Evolutionary conservation across 2,888 invertebrate species (phyloP).

Genomic region (Thecocarcelia acutangulata): DNA sequence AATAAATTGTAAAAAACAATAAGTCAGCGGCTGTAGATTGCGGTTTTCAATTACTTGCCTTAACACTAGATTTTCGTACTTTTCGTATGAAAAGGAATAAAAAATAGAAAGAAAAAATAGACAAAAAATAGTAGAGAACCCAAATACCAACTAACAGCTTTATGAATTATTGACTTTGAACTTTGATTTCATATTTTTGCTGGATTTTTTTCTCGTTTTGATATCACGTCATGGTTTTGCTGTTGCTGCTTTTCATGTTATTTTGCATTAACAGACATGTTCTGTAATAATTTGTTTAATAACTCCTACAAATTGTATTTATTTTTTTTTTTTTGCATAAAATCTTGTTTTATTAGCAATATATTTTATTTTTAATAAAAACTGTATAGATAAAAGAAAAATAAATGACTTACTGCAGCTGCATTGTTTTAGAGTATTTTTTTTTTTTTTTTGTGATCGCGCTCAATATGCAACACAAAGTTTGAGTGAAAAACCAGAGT

Average conservation of each 20-base stretch:
- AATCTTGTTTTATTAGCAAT: slow-evolving; percentile 22
- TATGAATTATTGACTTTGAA: slow-evolving; percentile 70
- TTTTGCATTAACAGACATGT: slow-evolving; percentile 29
- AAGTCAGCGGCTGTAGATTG: slow-evolving; percentile 56
- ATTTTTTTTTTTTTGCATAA: slow-evolving; percentile 27
- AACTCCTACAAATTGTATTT: slow-evolving; percentile 66
- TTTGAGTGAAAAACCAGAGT: not conserved
- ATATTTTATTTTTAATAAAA: slow-evolving; percentile 31
- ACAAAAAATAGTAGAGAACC: too few species aligned
- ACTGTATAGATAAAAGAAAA: slow-evolving; percentile 28
- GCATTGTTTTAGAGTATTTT: slow-evolving; percentile 29
- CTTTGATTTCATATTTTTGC: slow-evolving; percentile 62
- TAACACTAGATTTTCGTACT: too few species aligned
- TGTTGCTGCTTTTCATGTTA: slow-evolving; percentile 16
- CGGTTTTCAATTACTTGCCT: slow-evolving; percentile 11
- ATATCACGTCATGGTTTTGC: slow-evolving; percentile 48
- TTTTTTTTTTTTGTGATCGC: not conserved
- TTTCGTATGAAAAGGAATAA: not conserved
- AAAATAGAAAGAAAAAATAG: not conserved
- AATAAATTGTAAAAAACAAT: slow-evolving; percentile 56
- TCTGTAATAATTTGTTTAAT: slow-evolving; percentile 67
- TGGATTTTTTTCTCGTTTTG: slow-evolving; percentile 25
- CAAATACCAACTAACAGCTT: slow-evolving; percentile 55
- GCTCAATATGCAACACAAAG: slow-evolving; percentile 34
- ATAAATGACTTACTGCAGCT: slow-evolving; percentile 57